Conservation (phyloP, 2,113 vertebrate genomes). For the Larimichthys crocea region DNA sequence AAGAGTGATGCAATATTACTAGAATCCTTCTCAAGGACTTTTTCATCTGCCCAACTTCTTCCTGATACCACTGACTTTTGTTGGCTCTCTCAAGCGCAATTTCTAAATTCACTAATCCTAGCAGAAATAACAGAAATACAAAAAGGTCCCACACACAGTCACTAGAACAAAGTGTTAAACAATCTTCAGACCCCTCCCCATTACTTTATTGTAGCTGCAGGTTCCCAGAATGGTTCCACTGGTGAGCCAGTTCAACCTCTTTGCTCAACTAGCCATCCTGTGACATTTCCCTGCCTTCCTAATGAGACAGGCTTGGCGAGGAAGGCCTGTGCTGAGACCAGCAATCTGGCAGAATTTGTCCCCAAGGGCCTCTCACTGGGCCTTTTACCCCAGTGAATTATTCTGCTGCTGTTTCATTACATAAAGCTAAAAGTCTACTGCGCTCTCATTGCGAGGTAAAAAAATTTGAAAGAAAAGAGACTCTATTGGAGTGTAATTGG, state of each 20-base stretch:
- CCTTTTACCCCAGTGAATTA: constrained; percentile 70
- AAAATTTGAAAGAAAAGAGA: constrained; percentile 1
- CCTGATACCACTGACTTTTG: not conserved
- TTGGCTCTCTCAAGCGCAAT: not conserved
- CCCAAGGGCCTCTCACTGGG: constrained; percentile 62
- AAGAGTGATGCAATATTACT: constrained; percentile 49
- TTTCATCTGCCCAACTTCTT: constrained; percentile 6
- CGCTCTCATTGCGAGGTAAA: constrained; percentile 23
- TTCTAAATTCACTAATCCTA: not conserved
- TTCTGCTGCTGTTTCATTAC: constrained; percentile 66
- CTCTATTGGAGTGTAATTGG: not conserved
- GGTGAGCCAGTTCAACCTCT: constrained; percentile 65
- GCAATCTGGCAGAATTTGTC: constrained; percentile 73
- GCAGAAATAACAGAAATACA: constrained; percentile 16
- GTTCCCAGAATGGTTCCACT: constrained; percentile 42
- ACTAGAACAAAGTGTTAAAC: constrained; percentile 24
- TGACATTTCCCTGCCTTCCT: constrained; percentile 74
- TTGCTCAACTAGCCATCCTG: constrained; percentile 50
- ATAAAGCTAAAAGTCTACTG: constrained; percentile 60
- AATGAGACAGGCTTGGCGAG: constrained; percentile 78
- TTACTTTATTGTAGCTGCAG: constrained; percentile 46
- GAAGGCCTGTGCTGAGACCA: constrained; percentile 69
- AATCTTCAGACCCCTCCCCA: constrained; percentile 19
- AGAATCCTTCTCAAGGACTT: constrained; percentile 46
- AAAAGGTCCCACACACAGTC: constrained; percentile 5